phyloP scores from a whole-genome alignment of 2,113 vertebrate genomes.

The Ageneiosus marmoratus region DNA sequence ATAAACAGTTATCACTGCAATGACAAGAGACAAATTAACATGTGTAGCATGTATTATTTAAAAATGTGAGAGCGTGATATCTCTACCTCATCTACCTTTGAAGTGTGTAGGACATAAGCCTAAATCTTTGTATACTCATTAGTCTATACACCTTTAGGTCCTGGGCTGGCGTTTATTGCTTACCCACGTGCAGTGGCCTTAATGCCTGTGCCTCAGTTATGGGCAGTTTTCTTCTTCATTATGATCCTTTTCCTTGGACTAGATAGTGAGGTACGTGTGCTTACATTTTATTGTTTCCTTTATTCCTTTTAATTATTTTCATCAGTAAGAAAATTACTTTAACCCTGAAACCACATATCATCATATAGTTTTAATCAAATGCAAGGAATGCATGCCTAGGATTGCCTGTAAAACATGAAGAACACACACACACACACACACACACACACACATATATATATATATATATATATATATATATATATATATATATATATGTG shows the following conservation, averaged over 20 bases:
- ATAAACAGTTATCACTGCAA: neutral
- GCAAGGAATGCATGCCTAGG: no score
- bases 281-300: neutral
- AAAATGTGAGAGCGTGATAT: neutral
- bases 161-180: constrained; percentile 76
- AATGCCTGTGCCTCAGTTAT: constrained; percentile 78
- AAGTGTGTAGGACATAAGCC: neutral
- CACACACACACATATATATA: no score
- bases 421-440: no score
- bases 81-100: no score
- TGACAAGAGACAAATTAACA: neutral
- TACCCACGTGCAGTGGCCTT: constrained; percentile 75
- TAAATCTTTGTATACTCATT: neutral
- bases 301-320: neutral
- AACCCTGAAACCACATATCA: neutral
- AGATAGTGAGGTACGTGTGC: constrained; percentile 71
- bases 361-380: neutral
- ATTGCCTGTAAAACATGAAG: no score
- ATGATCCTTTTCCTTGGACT: constrained; percentile 77
- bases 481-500: no score
- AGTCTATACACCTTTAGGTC: constrained; percentile 62
- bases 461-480: no score
- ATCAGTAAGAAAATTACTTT: neutral
- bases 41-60: neutral
- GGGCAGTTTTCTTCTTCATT: constrained; percentile 77